Base-by-base conservation (phyloP, 1,140 invertebrate species). In the Ceratina australensis region DNA sequence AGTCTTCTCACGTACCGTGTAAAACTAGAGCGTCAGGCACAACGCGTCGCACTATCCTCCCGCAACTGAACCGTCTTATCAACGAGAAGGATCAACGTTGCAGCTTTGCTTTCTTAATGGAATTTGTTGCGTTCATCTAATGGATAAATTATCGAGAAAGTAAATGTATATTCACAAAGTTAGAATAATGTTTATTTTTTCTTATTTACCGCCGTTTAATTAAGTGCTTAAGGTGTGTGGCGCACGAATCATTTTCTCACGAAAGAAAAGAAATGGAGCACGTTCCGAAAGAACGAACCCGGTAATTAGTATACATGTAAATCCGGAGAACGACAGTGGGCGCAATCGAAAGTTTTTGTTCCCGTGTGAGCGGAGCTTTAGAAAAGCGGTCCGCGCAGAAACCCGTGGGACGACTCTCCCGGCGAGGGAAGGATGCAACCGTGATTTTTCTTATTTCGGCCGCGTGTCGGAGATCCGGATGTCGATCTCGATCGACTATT, bases 401-500 rank as follows among this genome's bases (percentile, higher is more conserved):
- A 82, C 57, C 73, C 49, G 68, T 67, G 78, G 79, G 69, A 71
- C 80, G 71, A 68, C 64, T 67, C 60, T 66, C n/a, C n/a, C 49
- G 22, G 33, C 33, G 33, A 42, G 33, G 65, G 64, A 52, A 61
- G 72, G 72, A 84, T 80, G 65, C 64, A 42, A 33, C 68, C 47
- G 26, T 20, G 10, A 79, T 67, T 79, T 72, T 84, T 80, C 56
- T 75, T 56, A 68, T 28, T 76, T 65, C 54, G 57, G 13, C 33
- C 33, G 33, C n/a, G 24, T 52, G 64, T 61, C 71, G 78, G 28
- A 42, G 72, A 84, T 84, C 83, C 78, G 82, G 78, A 84, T 81
- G 60, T 84, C 79, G 68, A 84, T 84, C 78, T 69, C 68, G 60
- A 75, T 76, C 49, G 68, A 71, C 60, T 65, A 81, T 80, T 81